Evolutionary conservation across 2,888 invertebrate species (phyloP), one percentile per base, ranked within the genome.

Genomic region (Agrotis ipsilon): DNA sequence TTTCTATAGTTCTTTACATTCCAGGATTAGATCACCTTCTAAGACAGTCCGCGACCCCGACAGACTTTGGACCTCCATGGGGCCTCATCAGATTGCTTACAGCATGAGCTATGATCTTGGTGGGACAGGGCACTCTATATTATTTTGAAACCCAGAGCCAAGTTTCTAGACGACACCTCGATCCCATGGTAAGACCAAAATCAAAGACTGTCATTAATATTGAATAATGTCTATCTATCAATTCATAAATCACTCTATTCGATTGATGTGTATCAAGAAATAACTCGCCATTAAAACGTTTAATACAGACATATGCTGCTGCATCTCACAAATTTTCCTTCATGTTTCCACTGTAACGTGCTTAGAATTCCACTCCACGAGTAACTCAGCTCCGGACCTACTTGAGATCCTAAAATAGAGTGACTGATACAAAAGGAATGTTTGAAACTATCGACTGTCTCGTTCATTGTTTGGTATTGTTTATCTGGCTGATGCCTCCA

Each of bases 321-420:
- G 11, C 19, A 57, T 61, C 27, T 57, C 39, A 46, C n/a, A 65
- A 55, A 73, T 55, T 65, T 79, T 65, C 65, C 75, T 45, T 13
- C n/a, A 59, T 24, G 48, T 48, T 51, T 68, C 13, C 32, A 39
- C 5, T 21, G 24, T 48, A n/a, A 49, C 45, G 45, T 54, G 58
- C 43, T 73, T 48, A 5, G 49, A 59, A 73, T 79, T 52, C 73
- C 73, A 72, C 27, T 52, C 73, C 73, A 72, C 21, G 46, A 7
- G 16, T 16, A 19, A 43, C 62, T 51, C 62, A 32, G 49, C 24
- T 27, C 11, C 51, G 52, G 52, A 72, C 52, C 72, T 18, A 72
- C 79, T 79, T 16, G 74, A 75, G 74, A 73, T 78, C 27, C n/a
- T 49, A 59, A 79, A 72, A 75, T 75, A 72, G 63, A 63, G 62